phyloP scores from a whole-genome alignment of 2,797 vertebrate species.

The Coccyzus lansbergi region DNA sequence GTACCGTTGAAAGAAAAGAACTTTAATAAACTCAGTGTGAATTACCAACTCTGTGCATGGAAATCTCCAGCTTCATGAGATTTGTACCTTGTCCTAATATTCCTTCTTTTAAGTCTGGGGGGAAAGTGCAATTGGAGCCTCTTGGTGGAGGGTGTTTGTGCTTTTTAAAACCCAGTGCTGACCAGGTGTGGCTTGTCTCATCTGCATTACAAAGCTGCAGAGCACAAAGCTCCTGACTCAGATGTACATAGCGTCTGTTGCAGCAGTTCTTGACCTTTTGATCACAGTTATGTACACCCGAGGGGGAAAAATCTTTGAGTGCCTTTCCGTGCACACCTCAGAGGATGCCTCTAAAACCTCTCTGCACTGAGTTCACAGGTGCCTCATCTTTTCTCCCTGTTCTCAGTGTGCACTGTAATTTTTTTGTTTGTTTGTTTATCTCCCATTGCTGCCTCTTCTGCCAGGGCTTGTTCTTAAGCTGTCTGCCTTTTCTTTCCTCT shows the following conservation, averaged over 20 bases:
- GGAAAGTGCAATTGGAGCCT: not conserved
- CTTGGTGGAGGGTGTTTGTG: not conserved
- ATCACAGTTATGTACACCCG: not conserved
- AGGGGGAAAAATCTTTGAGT: not conserved
- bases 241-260: not conserved
- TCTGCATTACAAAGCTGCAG: not conserved
- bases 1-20: not conserved
- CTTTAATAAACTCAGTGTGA: not conserved
- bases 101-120: not conserved
- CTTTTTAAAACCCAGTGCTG: not conserved
- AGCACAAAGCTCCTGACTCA: not conserved
- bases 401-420: not conserved
- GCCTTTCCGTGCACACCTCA: not conserved
- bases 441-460: not conserved
- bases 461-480: not conserved
- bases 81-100: not conserved
- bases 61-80: not conserved
- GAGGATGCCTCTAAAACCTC: not conserved
- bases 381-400: not conserved
- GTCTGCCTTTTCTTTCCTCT: not conserved
- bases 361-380: fast-evolving
- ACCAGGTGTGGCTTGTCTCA: not conserved
- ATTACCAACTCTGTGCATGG: fast-evolving
- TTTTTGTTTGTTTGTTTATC: not conserved
- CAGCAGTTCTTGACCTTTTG: conserved; percentile 11